Conservation (phyloP, 2,888 invertebrate species). For the Drosophila histrio region DNA sequence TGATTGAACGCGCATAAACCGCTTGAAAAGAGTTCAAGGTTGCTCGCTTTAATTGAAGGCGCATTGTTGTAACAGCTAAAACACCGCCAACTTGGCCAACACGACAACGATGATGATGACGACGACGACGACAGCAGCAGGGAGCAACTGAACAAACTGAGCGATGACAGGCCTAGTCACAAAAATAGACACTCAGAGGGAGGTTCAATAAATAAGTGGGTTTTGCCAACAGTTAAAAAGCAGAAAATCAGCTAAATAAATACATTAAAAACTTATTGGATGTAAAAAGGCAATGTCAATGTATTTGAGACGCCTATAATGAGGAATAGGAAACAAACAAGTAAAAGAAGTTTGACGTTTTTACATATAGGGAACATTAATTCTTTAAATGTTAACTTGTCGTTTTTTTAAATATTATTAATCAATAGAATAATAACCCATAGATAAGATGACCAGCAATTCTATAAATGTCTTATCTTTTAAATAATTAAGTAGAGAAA, state of each 20-base stretch:
- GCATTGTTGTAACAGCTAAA: slow-evolving; percentile 72
- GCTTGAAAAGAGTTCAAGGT: slow-evolving; percentile 80
- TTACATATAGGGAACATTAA: too few species aligned
- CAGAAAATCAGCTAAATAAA: slow-evolving; percentile 1
- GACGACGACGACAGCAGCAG: slow-evolving; percentile 35
- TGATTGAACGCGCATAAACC: slow-evolving; percentile 71
- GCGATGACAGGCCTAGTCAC: slow-evolving; percentile 70
- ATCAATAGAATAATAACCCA: too few species aligned
- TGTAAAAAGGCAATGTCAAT: neutral
- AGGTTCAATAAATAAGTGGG: slow-evolving; percentile 35
- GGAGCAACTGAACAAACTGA: slow-evolving; percentile 43
- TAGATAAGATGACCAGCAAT: neutral
- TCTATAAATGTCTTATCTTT: neutral
- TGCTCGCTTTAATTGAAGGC: slow-evolving; percentile 75
- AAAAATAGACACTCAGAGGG: slow-evolving; percentile 65
- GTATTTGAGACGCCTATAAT: too few species aligned
- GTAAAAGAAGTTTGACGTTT: too few species aligned
- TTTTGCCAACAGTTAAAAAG: neutral
- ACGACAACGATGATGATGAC: slow-evolving; percentile 29
- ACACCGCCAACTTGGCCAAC: slow-evolving; percentile 35
- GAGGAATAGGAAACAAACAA: too few species aligned
- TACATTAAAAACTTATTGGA: neutral
- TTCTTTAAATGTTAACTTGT: too few species aligned
- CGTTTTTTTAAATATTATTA: too few species aligned
- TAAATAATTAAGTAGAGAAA: neutral